Evolutionary conservation across 2,113 vertebrate genomes (phyloP), one percentile per base, ranked within the genome.

Genomic region (Glaucidium brasilianum): DNA sequence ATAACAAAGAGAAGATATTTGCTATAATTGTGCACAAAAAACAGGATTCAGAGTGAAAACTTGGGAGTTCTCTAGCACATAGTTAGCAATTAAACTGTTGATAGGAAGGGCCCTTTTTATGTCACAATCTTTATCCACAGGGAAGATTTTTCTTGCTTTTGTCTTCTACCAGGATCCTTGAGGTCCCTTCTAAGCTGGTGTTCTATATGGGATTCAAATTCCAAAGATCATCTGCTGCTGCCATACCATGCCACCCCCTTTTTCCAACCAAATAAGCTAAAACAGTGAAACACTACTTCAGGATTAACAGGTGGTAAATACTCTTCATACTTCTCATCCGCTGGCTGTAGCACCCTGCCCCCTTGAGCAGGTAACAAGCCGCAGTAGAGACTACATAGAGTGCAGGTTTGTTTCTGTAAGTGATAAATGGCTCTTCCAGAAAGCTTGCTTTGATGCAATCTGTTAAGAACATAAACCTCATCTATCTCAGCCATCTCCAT

Each of bases 211-310:
- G 45, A 47, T 20, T 47, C 52, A 16, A 20, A 20, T 47, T 47
- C 59, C 9, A 17, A 10, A 17, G 15, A 23, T 15, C 13, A 30
- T 5, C 22, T 18, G 14, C 30, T 60, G 11, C 27, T n/a, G 11
- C 14, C 14, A 6, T 2, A 4, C 8, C 7, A 1, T 6, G 1
- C 8, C 7, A 2, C 4, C 2, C 7, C 16, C 2, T 14, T 21
- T 26, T 16, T n/a, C 45, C 41, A 49, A 12, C 5, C 13, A 37
- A 41, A 7, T 9, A 15, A 66, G 4, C 11, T 26, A 29, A 10
- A 37, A 32, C 5, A 32, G 15, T 13, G 12, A 86, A 82, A 26
- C 0, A 22, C 2, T 13, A n/a, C 34, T 49, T 52, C 0, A 11
- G 15, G 15, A n/a, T 15, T 14, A 39, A 45, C 9, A 41, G 7